These are phyloP conservation scores for Amblyopsis hoosieri DNA, from an alignment of 2,797 vertebrate genomes.

Conservation along the genomic window DNA sequence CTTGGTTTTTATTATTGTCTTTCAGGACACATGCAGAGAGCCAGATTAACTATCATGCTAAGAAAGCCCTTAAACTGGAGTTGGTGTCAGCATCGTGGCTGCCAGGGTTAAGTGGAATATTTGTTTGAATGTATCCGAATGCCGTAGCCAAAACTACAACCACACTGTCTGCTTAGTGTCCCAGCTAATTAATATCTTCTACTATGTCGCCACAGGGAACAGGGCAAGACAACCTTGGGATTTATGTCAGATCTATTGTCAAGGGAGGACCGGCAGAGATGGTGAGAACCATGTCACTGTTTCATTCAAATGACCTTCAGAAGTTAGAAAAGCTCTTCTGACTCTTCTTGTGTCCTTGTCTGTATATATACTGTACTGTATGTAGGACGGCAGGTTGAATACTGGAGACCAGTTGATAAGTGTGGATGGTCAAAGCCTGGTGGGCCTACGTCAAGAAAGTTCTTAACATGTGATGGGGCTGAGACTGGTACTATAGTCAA, in stretches of 20 bases:
- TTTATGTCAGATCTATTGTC: slow-evolving; percentile 94
- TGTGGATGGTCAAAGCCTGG: slow-evolving; percentile 88
- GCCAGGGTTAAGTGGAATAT: slow-evolving; percentile 83
- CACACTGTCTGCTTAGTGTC: not conserved
- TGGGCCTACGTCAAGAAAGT: slow-evolving; percentile 91
- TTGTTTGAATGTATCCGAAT: not conserved
- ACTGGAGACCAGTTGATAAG: slow-evolving; percentile 92
- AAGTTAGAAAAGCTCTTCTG: not conserved
- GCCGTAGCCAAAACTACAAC: slow-evolving; percentile 3
- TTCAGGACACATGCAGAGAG: slow-evolving; percentile 56
- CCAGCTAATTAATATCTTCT: slow-evolving; percentile 6
- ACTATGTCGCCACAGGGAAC: slow-evolving; percentile 78
- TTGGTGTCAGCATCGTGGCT: slow-evolving; percentile 95
- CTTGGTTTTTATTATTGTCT: not conserved
- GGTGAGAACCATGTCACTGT: slow-evolving; percentile 74
- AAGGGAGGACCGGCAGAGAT: slow-evolving; percentile 89
- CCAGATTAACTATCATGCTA: slow-evolving; percentile 84
- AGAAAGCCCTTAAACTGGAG: slow-evolving; percentile 86
- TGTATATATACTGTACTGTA: slow-evolving; percentile 8
- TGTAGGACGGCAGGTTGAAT: slow-evolving; percentile 86
- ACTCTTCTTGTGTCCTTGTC: not conserved
- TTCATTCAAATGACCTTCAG: not conserved
- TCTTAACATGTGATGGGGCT: not conserved
- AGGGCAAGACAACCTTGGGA: slow-evolving; percentile 89
- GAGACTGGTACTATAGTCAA: too few species aligned